Evolutionary conservation across 2,888 invertebrate genomes (phyloP).

Genomic region (Cryptocheilus praepositus): DNA sequence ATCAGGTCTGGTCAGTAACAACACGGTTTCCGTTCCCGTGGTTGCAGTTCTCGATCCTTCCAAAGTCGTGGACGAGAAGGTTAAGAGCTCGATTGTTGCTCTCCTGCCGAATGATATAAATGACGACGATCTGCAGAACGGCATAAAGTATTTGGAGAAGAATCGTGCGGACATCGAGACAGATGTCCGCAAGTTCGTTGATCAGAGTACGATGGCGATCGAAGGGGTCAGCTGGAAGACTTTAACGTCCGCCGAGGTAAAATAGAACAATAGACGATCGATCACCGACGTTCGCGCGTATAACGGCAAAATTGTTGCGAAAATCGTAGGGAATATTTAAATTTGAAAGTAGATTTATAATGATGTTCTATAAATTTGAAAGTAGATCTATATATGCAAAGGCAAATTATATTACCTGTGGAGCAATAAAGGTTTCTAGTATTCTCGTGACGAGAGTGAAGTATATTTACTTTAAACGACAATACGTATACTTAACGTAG

Average conservation of each 20-base stretch:
- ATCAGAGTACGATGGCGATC: constrained; percentile 21
- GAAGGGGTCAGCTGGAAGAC: constrained; percentile 11
- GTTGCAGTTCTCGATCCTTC: constrained; percentile 48
- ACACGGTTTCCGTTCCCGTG: constrained; percentile 45
- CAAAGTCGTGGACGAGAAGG: constrained; percentile 24
- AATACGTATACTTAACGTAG: too few species aligned
- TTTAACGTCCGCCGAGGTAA: neutral
- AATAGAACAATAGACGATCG: neutral
- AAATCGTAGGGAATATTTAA: too few species aligned
- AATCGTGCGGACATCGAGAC: constrained; percentile 27
- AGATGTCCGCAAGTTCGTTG: constrained; percentile 31
- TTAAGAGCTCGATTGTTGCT: constrained; percentile 44
- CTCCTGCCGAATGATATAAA: constrained; percentile 28
- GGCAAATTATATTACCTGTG: too few species aligned
- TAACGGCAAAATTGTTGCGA: too few species aligned
- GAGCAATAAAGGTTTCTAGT: too few species aligned
- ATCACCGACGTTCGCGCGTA: too few species aligned
- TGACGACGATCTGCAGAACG: constrained; percentile 3
- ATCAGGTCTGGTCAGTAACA: constrained; percentile 36
- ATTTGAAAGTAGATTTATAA: too few species aligned
- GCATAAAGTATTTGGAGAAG: constrained; percentile 29
- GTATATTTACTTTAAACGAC: too few species aligned
- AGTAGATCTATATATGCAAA: too few species aligned
- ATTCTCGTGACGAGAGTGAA: too few species aligned
- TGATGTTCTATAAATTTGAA: too few species aligned